A percentile compares a stretch with the other conserved stretches of the same genome.
Evolutionary conservation across 2,113 vertebrate genomes (phyloP).

Genomic region (Forbesichthys papilliferus): DNA sequence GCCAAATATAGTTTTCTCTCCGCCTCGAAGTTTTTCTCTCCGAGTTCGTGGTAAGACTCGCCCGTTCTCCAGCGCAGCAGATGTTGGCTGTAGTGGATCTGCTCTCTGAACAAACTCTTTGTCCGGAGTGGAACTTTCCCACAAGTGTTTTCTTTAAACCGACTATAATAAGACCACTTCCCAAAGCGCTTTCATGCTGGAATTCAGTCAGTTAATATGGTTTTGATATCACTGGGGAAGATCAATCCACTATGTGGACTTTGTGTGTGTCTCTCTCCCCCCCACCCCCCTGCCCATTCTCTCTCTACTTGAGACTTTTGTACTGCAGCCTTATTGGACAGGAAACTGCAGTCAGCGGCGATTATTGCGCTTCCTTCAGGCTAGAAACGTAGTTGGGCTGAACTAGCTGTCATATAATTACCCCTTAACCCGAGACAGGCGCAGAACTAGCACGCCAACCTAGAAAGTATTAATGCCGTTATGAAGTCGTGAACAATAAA

Average conservation of each 20-base stretch:
- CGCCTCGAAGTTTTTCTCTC: conserved; percentile 51
- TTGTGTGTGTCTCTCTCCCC: conserved; percentile 5
- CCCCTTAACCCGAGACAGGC: conserved; percentile 65
- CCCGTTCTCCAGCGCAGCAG: conserved; percentile 59
- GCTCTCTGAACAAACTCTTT: conserved; percentile 33
- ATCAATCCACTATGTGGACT: conserved; percentile 13
- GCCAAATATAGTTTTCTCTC: conserved; percentile 54
- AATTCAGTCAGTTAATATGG: not conserved
- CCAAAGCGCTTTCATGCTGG: conserved; percentile 11
- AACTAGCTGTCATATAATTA: conserved; percentile 75
- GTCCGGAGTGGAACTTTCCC: conserved; percentile 28
- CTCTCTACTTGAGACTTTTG: conserved; percentile 32
- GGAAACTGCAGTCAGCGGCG: conserved; percentile 77
- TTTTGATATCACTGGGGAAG: not conserved
- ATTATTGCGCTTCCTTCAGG: conserved; percentile 77
- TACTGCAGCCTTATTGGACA: conserved; percentile 68
- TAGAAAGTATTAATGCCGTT: not conserved
- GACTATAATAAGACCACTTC: not conserved
- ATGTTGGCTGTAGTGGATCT: conserved; percentile 51
- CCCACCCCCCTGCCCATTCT: conserved; percentile 15
- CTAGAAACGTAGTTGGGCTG: conserved; percentile 69
- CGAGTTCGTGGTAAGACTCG: conserved; percentile 37
- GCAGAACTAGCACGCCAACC: not conserved
- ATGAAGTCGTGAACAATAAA: not conserved
- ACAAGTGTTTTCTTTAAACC: conserved; percentile 7